Evolutionary conservation across 2,797 vertebrate genomes (phyloP), one percentile per base, ranked within the genome.

Genomic region (Hozukius guyotensis): DNA sequence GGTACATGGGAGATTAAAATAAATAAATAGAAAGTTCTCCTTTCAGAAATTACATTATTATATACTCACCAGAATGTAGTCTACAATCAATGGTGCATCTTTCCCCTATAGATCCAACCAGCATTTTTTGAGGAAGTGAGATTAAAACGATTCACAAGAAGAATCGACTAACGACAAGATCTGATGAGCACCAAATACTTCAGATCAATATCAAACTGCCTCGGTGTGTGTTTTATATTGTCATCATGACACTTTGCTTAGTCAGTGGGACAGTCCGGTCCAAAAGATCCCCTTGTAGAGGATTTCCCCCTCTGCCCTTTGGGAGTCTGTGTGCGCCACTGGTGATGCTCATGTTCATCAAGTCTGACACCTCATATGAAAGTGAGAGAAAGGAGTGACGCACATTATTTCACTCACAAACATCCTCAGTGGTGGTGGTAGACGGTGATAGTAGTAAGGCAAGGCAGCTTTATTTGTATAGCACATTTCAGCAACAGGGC

Each of bases 251-350:
- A 18, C 69, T 3, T 3, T 29, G 53, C 34, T 78, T 74, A 82
- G 64, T 85, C 84, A 83, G n/a, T 20, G 84, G 76, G 84, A 55
- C 67, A 27, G 68, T 77, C 66, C 70, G 18, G 16, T 22, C 10
- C 2, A 12, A 79, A 81, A 77, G 20, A 82, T 79, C 73, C 76
- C 81, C 78, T 46, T 16, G 38, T 2, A n/a, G 11, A 68, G n/a
- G 73, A 78, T 73, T 52, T 32, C 29, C 75, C 79, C 74, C 13
- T 60, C 10, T 22, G 18, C 18, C 5, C 38, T 52, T 11, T 16
- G 1, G 16, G 32, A 14, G 31, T n/a, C 11, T 32, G 9, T 31
- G 13, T 63, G 72, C n/a, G 32, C 18, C 57, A 31, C 6, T 6
- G 27, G 4, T 74, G 78, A 74, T 77, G 75, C 31, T 67, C 6